These are phyloP conservation scores for Mycteria americana DNA, from an alignment of 2,797 vertebrate species.

Conservation along the genomic window DNA sequence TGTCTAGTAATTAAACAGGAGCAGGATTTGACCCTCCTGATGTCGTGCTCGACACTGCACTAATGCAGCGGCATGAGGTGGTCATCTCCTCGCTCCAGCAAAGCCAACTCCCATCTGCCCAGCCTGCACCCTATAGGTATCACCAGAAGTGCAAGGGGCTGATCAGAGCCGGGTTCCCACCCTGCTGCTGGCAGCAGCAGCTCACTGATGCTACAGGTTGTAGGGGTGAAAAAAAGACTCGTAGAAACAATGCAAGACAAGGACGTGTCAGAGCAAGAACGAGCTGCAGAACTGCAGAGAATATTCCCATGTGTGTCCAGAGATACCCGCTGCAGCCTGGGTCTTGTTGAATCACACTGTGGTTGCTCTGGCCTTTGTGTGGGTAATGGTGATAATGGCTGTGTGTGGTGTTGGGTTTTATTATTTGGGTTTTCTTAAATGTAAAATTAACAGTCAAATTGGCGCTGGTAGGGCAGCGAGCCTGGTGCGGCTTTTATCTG, in stretches of 20 bases:
- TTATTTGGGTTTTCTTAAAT: neutral
- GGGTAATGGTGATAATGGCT: neutral
- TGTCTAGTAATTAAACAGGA: neutral
- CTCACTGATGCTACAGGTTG: neutral
- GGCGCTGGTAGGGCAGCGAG: neutral
- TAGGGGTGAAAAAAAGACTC: neutral
- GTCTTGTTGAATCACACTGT: neutral
- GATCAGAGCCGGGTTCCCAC: neutral
- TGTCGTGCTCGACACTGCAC: neutral
- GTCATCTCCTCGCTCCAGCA: neutral
- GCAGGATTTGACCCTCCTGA: neutral
- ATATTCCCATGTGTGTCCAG: neutral
- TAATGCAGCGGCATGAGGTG: accelerated
- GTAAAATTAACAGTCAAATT: conserved; percentile 4
- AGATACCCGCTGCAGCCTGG: neutral
- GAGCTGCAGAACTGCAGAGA: neutral
- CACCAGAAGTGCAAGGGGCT: neutral
- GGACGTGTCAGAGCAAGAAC: neutral
- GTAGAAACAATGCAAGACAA: neutral
- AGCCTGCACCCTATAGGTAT: neutral
- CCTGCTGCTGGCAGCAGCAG: neutral
- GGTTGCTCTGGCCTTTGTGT: conserved; percentile 26
- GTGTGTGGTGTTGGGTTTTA: neutral
- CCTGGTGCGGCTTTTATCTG: conserved; percentile 17
- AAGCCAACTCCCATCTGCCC: neutral